Conservation (phyloP, 2,113 vertebrate genomes). For the Lonchura striata region DNA sequence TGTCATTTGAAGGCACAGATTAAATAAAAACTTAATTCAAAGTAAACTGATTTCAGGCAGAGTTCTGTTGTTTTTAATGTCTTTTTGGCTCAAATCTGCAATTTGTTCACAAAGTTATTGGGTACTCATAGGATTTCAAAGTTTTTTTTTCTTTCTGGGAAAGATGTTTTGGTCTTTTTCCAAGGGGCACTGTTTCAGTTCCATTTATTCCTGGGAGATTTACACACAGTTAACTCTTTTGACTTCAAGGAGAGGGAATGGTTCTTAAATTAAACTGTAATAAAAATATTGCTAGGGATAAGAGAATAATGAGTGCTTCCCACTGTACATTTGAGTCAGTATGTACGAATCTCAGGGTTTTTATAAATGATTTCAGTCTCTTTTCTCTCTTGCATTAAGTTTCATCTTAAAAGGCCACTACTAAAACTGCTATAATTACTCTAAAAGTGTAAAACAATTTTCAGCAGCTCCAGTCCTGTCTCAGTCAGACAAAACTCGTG, state of each 20-base stretch:
- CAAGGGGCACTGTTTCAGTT: constrained; percentile 25
- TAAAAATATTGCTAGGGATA: not conserved
- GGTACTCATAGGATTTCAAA: not conserved
- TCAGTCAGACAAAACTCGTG: not conserved
- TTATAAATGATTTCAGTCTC: not conserved
- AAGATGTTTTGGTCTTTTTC: constrained; percentile 35
- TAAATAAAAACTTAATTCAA: constrained; percentile 34
- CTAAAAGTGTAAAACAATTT: not conserved
- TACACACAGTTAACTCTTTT: constrained; percentile 41
- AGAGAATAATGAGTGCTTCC: not conserved
- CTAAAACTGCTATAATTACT: not conserved
- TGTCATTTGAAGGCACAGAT: constrained; percentile 26
- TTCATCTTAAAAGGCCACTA: not conserved
- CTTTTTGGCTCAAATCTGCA: not conserved
- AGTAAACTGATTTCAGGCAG: not conserved
- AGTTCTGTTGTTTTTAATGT: constrained; percentile 1
- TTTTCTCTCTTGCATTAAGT: not conserved
- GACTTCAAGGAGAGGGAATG: not conserved
- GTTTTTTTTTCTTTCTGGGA: constrained; percentile 6
- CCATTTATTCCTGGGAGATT: not conserved
- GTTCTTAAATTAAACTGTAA: not conserved
- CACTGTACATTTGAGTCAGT: not conserved
- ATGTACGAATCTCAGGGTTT: not conserved
- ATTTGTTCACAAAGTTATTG: not conserved
- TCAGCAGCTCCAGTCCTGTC: not conserved